Evolutionary conservation across 2,888 invertebrate genomes (phyloP), one percentile per base, ranked within the genome.

Genomic region (Napeogenes sylphis): DNA sequence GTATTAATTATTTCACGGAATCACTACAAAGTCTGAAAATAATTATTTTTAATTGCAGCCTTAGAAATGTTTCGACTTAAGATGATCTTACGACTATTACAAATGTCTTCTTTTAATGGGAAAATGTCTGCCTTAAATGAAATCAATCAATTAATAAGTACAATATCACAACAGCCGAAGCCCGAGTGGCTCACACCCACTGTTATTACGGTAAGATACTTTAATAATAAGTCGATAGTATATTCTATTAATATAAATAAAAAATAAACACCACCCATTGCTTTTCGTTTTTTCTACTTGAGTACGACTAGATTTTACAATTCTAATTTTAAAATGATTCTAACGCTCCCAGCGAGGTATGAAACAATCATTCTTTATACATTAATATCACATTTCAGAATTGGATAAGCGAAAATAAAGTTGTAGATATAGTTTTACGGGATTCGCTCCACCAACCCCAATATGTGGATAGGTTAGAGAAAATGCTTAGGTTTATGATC

Each of bases 81-180:
- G 92, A 98, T 99, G 97, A 98, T 99, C 78, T 92, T 99, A 73
- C 86, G 97, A 81, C 94, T 97, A 76, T 90, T 99, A 70, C 97
- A 98, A 92, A 98, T 98, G 83, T 98, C 98, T 33, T 98, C 98
- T 60, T 99, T 99, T 83, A 99, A 98, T 90, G 98, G 99, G 46
- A 99, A 99, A 92, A 99, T 99, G 99, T 98, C 98, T 78, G 99
- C 99, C 32, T 91, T 99, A 69, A 98, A 99, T 85, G 99, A 99
- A 92, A 97, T 99, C 64, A 99, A 99, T 88, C 98, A 99, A 92
- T 96, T 99, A 58, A 96, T 97, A 70, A 95, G 96, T 64, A 95
- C 96, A 75, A 97, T 98, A 65, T 94, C 96, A 62, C 97, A 97
- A 82, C 97, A 97, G 86, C 95, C 97, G 5, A 97, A 98, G 79